These are phyloP conservation scores for Drosophila neotestacea DNA, from an alignment of 2,888 invertebrate species.

Conservation along the genomic window DNA sequence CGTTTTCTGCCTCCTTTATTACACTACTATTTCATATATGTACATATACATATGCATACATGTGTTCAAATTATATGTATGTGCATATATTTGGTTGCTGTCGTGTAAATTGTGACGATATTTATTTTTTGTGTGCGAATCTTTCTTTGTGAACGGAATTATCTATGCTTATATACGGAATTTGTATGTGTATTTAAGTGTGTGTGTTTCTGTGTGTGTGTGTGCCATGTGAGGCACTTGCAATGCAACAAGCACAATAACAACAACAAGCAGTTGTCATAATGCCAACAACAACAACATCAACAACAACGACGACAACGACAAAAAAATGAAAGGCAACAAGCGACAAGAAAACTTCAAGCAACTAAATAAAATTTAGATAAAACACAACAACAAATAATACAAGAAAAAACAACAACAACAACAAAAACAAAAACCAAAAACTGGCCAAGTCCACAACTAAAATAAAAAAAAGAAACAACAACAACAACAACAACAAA, in stretches of 20 bases:
- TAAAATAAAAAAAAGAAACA: neutral
- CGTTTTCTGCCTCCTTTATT: slow-evolving; percentile 60
- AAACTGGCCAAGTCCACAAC: slow-evolving; percentile 33
- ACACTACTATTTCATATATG: slow-evolving; percentile 46
- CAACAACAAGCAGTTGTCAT: slow-evolving; percentile 49
- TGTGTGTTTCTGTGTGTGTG: slow-evolving; percentile 37
- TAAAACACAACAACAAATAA: slow-evolving; percentile 42
- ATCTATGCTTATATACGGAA: slow-evolving; percentile 35
- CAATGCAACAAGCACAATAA: slow-evolving; percentile 39
- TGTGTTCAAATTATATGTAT: neutral
- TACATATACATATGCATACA: neutral
- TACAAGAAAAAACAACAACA: slow-evolving; percentile 8
- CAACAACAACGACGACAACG: slow-evolving; percentile 30
- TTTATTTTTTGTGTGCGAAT: slow-evolving; percentile 48
- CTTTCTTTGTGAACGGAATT: slow-evolving; percentile 65
- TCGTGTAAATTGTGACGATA: slow-evolving; percentile 60
- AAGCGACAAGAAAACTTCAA: slow-evolving; percentile 63
- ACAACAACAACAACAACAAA: slow-evolving; percentile 17
- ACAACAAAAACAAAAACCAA: slow-evolving; percentile 28
- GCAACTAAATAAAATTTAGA: slow-evolving; percentile 71
- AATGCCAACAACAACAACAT: slow-evolving; percentile 48
- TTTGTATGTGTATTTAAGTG: slow-evolving; percentile 1
- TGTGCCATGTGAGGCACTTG: slow-evolving; percentile 55
- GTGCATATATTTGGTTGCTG: slow-evolving; percentile 18
- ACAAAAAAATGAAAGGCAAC: slow-evolving; percentile 68